Evolutionary conservation across 2,888 invertebrate species (phyloP), one percentile per base, ranked within the genome.

Genomic region (Lasius platythorax): DNA sequence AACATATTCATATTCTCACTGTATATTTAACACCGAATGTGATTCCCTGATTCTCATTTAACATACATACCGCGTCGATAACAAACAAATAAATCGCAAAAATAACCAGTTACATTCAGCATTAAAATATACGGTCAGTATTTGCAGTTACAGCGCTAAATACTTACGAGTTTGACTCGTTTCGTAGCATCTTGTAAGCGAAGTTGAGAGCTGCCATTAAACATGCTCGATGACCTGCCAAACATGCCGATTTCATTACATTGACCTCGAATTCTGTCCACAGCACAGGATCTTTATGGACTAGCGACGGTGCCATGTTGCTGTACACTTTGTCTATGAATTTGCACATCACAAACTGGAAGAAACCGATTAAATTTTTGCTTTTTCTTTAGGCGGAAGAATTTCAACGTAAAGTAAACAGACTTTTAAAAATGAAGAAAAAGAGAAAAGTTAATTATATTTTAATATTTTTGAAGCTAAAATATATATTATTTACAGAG

Each of bases 231-330:
- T 94, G 89, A 30, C 92, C 94, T 46, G 93, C 85, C n/a, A 85
- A 84, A 86, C 95, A 95, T n/a, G 94, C 93, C 93, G 92, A 94
- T 67, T 88, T 83, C 40, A 95, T 87, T 18, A 94, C 88, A 56
- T 90, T 88, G 11, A 89, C 88, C 5, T 94, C 91, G 67, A 92
- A 93, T 66, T 90, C 86, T 61, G 91, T 90, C 50, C 92, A 91
- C n/a, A 91, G 78, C 46, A 93, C 89, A 0, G 90, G 88, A 79
- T 93, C 93, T 9, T 82, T 74, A 4, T 72, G n/a, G 9, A 82
- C 84, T 70, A 94, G 89, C 23, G 86, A 87, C 58, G 91, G 92
- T 18, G 92, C 93, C 5, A 91, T 87, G 5, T 83, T 66, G 8
- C 87, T 76, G 84, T 94, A 94, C 37, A 93, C 91, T 6, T 91